phyloP scores from a whole-genome alignment of 2,113 vertebrate species.

The Myrmecophaga tridactyla region DNA sequence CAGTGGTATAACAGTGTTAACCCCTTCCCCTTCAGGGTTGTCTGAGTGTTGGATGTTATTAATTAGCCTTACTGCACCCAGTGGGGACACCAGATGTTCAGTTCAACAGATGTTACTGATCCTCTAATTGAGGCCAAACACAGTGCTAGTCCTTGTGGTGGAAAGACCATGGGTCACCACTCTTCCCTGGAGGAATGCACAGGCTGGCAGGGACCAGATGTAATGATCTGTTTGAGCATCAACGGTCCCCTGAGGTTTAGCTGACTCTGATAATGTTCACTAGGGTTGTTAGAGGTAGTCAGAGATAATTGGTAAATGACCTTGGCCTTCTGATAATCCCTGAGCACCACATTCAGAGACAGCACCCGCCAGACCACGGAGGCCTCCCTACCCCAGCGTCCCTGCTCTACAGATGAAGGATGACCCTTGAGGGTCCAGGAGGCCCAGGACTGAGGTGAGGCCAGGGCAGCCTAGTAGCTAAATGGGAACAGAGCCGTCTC shows the following conservation, averaged over 20 bases:
- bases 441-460: not conserved
- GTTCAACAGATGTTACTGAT: not conserved
- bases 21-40: not conserved
- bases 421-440: not conserved
- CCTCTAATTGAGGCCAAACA: too few species aligned
- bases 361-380: not conserved
- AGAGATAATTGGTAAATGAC: not conserved
- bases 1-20: accelerated
- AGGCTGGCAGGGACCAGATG: not conserved
- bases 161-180: not conserved
- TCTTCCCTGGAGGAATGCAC: not conserved
- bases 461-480: not conserved
- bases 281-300: not conserved
- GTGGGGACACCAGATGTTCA: not conserved
- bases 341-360: not conserved
- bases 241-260: not conserved
- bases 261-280: not conserved
- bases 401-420: not conserved
- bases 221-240: not conserved
- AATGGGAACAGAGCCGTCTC: not conserved
- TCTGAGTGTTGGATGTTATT: accelerated
- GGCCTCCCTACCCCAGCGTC: not conserved
- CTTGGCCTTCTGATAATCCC: not conserved
- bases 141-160: not conserved
- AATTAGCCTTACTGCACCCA: accelerated